These are phyloP conservation scores for Trissonchulus sp. DNA, from an alignment of 2,888 invertebrate genomes.

Conservation along the genomic window DNA sequence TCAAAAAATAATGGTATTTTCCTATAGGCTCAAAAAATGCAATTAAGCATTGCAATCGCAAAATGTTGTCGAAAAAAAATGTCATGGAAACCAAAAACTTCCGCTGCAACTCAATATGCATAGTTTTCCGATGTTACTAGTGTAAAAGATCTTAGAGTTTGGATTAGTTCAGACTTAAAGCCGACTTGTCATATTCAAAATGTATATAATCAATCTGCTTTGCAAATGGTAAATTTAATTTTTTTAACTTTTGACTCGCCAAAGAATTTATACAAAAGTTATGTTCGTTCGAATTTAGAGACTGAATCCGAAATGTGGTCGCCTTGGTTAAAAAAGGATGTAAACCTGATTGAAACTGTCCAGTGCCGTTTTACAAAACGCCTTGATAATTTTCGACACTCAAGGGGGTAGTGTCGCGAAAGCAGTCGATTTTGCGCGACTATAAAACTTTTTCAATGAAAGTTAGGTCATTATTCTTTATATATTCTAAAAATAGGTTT, in stretches of 20 bases:
- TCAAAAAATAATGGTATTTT: not conserved
- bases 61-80: not conserved
- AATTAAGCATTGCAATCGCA: not conserved
- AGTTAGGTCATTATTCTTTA: no score
- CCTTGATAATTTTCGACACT: not conserved
- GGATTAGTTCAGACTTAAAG: no score
- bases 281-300: not conserved
- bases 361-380: conserved; percentile 8
- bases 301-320: no score
- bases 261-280: not conserved
- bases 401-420: no score
- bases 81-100: not conserved
- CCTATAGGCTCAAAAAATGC: not conserved
- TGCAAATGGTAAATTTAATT: not conserved
- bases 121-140: no score
- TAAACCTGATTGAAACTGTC: not conserved
- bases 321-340: not conserved
- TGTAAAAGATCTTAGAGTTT: no score
- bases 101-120: no score
- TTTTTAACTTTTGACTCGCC: not conserved
- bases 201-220: not conserved
- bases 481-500: no score
- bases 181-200: no score
- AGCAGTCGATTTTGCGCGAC: no score
- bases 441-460: no score